Evolutionary conservation across 92 coral and sea anemone species (phyloP).

Genomic region (Ricordea florida): DNA sequence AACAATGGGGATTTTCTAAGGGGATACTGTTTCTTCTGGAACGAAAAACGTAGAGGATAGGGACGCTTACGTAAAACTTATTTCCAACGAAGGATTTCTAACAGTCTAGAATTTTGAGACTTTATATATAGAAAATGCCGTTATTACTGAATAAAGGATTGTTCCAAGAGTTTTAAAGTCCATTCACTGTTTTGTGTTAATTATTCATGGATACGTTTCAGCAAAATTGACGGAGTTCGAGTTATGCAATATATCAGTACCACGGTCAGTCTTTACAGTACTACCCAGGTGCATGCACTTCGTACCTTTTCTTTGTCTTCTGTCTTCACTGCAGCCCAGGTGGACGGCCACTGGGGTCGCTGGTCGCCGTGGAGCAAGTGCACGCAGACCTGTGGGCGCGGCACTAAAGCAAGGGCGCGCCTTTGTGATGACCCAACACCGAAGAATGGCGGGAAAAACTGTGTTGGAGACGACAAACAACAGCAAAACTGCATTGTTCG

Average conservation of each 20-base stretch:
- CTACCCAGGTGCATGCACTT: too few relatives aligned
- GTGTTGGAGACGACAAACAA: slow-evolving; percentile 62
- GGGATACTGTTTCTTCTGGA: neutral
- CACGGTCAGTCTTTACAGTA: neutral
- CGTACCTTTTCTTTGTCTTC: neutral
- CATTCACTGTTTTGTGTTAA: too few relatives aligned
- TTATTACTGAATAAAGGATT: too few relatives aligned
- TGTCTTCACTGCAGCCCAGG: slow-evolving; percentile 44
- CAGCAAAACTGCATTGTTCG: slow-evolving; percentile 49
- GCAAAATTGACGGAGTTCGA: too few relatives aligned
- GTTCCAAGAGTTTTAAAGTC: too few relatives aligned
- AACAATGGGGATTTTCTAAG: neutral
- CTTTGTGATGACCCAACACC: slow-evolving; percentile 85
- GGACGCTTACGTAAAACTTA: neutral
- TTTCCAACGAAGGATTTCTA: too few relatives aligned
- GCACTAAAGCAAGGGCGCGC: slow-evolving; percentile 71
- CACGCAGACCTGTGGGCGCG: slow-evolving; percentile 76
- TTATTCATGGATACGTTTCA: too few relatives aligned
- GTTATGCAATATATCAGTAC: neutral
- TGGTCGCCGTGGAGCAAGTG: slow-evolving; percentile 95
- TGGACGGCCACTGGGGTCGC: slow-evolving; percentile 92
- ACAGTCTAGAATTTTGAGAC: too few relatives aligned
- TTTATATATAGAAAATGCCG: too few relatives aligned
- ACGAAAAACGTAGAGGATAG: neutral
- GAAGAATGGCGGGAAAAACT: slow-evolving; percentile 69